Base-by-base conservation (phyloP, 2,797 vertebrate species). In the Chaenodraco wilsoni region DNA sequence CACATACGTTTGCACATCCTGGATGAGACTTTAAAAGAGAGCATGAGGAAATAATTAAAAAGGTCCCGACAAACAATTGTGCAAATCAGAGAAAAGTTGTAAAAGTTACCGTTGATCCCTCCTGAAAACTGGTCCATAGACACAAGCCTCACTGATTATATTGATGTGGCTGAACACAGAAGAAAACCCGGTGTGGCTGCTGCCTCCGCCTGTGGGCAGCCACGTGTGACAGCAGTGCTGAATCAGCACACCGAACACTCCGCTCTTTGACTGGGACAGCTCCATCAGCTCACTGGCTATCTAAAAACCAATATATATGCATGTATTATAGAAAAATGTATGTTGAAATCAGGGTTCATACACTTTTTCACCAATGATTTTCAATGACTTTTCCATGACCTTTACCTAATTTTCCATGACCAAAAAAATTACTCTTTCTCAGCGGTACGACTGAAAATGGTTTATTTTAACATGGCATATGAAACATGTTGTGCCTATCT, bases 121-220 rank as follows among this genome's bases (percentile, higher is more conserved):
- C 83, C 97, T 95, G 86, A 97, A 97, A 73, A 98, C 95, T 9
- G 96, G 95, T 62, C 98, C 98, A 65, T 97, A 96, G 15, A 97
- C 73, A 74, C 97, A 98, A 1, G 96, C 97, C 82, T 98, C 97
- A 1, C 91, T 84, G 63, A 97, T 77, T 58, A 98, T 92, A 84
- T 95, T 85, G n/a, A 94, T 76, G 19, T 98, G 95, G 79, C 77
- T 91, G 74, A 94, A 90, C 83, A 96, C 94, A 76, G 92, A 94
- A 51, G 91, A 87, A 68, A 97, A 95, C 43, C 72, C 55, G 0
- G 60, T 48, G 68, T 87, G 78, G 12, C 54, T 44, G 9, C 82
- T 66, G 67, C 66, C 65, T 56, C 68, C 56, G 64, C 72, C 56
- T 37, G 91, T 51, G 66, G 92, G 91, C 74, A 95, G 72, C 98